phyloP scores from a whole-genome alignment of 2,888 invertebrate species.

The Pycnomerus fuliginosus region DNA sequence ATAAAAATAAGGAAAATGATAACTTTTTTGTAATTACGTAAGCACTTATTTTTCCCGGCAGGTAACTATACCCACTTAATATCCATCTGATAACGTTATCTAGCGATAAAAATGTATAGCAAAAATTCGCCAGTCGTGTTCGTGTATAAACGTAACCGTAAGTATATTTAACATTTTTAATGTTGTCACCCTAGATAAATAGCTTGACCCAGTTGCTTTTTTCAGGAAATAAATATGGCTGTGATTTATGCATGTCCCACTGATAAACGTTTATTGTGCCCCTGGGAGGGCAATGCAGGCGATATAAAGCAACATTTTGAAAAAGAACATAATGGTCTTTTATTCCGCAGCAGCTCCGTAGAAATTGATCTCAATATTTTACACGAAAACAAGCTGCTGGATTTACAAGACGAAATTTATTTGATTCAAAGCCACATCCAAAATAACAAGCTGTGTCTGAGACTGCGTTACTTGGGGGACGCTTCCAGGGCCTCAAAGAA shows the following conservation, averaged over 20 bases:
- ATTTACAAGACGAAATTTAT: constrained; percentile 39
- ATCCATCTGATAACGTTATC: too few relatives aligned
- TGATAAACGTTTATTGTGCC: constrained; percentile 39
- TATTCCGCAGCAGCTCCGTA: constrained; percentile 32
- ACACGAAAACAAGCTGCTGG: constrained; percentile 38
- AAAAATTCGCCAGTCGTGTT: too few relatives aligned
- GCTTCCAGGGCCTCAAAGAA: constrained; percentile 30
- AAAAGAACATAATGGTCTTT: constrained; percentile 37
- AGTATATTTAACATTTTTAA: too few relatives aligned
- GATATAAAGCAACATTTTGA: constrained; percentile 42
- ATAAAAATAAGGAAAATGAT: too few relatives aligned
- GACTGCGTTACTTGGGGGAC: constrained; percentile 38
- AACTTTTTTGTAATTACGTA: too few relatives aligned
- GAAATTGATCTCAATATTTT: constrained; percentile 28
- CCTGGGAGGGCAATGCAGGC: constrained; percentile 39
- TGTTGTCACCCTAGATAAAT: too few relatives aligned
- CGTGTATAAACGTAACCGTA: too few relatives aligned
- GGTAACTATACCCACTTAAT: too few relatives aligned
- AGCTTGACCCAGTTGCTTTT: too few relatives aligned
- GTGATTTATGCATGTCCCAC: constrained; percentile 39
- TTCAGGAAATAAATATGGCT: too few relatives aligned
- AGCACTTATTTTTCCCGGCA: too few relatives aligned
- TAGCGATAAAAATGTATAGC: too few relatives aligned
- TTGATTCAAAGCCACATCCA: constrained; percentile 33
- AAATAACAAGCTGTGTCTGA: constrained; percentile 27